A percentile compares a stretch with the other conserved stretches of the same genome.
These are phyloP conservation scores for Heterodera schachtii DNA, from an alignment of 1,140 invertebrate genomes.

Conservation along the genomic window DNA sequence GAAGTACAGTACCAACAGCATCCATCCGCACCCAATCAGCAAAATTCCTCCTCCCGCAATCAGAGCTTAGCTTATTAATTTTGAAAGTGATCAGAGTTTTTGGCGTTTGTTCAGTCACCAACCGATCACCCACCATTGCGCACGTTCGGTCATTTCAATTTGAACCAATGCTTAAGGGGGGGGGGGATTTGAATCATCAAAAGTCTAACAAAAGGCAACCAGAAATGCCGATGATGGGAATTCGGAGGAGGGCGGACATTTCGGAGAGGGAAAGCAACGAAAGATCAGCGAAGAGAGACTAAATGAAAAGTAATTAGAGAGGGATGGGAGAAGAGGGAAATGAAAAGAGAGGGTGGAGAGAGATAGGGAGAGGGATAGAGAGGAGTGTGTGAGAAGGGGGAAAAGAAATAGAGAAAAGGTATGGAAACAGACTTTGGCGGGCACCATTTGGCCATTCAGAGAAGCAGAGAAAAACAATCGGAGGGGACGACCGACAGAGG, in stretches of 20 bases:
- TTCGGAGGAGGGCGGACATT: slow-evolving; percentile 37
- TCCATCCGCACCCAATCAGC: slow-evolving; percentile 33
- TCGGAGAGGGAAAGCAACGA: slow-evolving; percentile 36
- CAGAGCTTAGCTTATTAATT: slow-evolving; percentile 25
- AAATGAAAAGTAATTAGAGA: background rate
- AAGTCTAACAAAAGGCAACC: slow-evolving; percentile 12
- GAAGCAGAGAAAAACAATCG: slow-evolving; percentile 1
- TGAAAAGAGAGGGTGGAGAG: background rate
- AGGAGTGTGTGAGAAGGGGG: background rate
- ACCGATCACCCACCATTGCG: slow-evolving; percentile 43
- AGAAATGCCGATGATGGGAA: slow-evolving; percentile 29
- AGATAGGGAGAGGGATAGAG: background rate
- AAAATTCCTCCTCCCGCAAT: slow-evolving; percentile 33
- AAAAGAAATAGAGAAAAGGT: background rate
- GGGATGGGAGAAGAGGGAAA: too few species aligned
- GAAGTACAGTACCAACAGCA: slow-evolving; percentile 35
- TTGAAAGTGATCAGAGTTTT: slow-evolving; percentile 11
- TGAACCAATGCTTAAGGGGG: slow-evolving; percentile 37
- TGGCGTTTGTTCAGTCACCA: background rate
- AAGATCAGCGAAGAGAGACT: slow-evolving; percentile 33
- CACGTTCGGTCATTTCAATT: slow-evolving; percentile 16
- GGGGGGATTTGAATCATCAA: background rate
- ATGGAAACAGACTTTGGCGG: slow-evolving; percentile 12
- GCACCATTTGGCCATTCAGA: slow-evolving; percentile 7
- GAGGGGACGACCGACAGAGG: slow-evolving; percentile 1